Base-by-base conservation (phyloP, 2,113 vertebrate genomes). In the Felis chaus region DNA sequence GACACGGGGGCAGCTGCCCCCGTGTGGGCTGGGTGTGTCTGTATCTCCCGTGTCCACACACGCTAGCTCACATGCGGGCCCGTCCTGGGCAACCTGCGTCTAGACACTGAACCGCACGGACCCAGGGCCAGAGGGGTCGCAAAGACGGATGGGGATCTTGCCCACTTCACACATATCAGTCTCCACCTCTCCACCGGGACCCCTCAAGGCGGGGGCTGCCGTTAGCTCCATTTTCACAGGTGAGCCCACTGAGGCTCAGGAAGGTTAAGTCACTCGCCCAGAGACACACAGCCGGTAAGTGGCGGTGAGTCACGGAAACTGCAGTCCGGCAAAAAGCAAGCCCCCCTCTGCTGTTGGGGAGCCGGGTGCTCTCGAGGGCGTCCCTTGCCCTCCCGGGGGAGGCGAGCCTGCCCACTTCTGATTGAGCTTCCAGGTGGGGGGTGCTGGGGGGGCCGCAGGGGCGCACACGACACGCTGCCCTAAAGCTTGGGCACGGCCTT, bases 131-230 rank as follows among this genome's bases (percentile, higher is more conserved):
- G 55, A 73, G 45, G 55, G 33, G 45, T 14, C 1, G 0, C 1
- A 3, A 11, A 21, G 78, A n/a, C 0, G 0, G 27, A 50, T 0
- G 1, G 41, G 29, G 63, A 27, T 12, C 55, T n/a, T 57, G 5
- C 41, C 29, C 3, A 33, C 53, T 36, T 63, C 0, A 13, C 0
- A 4, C 5, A 1, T 7, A 5, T 4, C 0, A 36, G 3, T 5
- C 15, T n/a, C 53, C 18, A 2, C 5, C 4, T 1, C 14, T 14
- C 55, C 27, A 0, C n/a, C 3, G 0, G 1, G 29, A n/a, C 5
- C 4, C 19, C 36, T 25, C 33, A 13, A 7, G 29, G 41, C 23
- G 23, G 53, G 57, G 55, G 21, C n/a, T 12, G 74, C 66, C n/a
- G 0, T 50, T 10, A 25, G n/a, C 45, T 45, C 68, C 57, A 7